These are phyloP conservation scores for Pentamera pediparva DNA, from an alignment of 53 echinoderm and acorn worm species.

Conservation along the genomic window DNA sequence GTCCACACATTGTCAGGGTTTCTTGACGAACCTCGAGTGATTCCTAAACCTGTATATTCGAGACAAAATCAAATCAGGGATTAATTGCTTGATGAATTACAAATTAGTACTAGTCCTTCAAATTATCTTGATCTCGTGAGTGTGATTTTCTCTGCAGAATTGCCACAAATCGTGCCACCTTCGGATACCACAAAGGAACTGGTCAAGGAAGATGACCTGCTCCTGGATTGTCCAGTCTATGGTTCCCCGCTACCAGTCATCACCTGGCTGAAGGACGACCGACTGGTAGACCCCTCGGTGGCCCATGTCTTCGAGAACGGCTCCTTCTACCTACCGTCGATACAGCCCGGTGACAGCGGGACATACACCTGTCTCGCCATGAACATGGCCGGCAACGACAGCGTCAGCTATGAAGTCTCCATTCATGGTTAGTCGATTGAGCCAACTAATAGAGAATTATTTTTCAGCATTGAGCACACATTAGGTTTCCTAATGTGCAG, in stretches of 20 bases:
- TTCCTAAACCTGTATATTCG: too few relatives aligned
- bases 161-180: slow-evolving; percentile 41
- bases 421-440: slow-evolving; percentile 41
- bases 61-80: too few relatives aligned
- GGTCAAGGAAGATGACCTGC: slow-evolving; percentile 48
- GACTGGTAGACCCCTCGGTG: slow-evolving; percentile 38
- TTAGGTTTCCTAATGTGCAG: too few relatives aligned
- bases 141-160: slow-evolving; percentile 34
- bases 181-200: background rate
- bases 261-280: slow-evolving; percentile 71
- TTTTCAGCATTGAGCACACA: too few relatives aligned
- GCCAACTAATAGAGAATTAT: background rate
- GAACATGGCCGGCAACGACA: slow-evolving; percentile 72
- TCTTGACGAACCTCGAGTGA: too few relatives aligned
- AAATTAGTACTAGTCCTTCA: too few relatives aligned
- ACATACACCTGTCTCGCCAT: slow-evolving; percentile 66
- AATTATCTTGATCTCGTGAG: background rate
- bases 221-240: slow-evolving; percentile 59
- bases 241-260: slow-evolving; percentile 67
- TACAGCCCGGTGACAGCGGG: slow-evolving; percentile 50
- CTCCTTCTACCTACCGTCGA: slow-evolving; percentile 44
- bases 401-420: slow-evolving; percentile 45
- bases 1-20: too few relatives aligned
- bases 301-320: slow-evolving; percentile 45
- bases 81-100: too few relatives aligned